Evolutionary conservation across 2,113 vertebrate genomes (phyloP).

Genomic region (Pleuronectes platessa): DNA sequence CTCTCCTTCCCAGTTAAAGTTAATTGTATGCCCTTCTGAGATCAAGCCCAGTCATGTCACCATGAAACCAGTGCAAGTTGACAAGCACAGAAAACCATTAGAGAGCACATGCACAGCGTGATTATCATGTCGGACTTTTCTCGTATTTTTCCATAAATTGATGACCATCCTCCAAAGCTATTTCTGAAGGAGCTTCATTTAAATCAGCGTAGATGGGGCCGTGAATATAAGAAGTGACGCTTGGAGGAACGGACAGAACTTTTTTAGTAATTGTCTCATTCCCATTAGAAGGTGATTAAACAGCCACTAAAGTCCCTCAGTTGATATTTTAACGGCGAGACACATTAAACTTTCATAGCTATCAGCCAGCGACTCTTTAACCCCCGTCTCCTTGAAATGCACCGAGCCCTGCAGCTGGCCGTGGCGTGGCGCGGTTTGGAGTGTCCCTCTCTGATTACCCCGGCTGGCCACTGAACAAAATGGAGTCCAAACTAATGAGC

Average conservation of each 20-base stretch:
- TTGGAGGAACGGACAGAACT: background rate
- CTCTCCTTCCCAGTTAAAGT: background rate
- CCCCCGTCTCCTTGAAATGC: conserved; percentile 44
- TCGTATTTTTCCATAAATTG: conserved; percentile 28
- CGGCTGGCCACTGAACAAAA: conserved; percentile 37
- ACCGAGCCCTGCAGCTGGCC: conserved; percentile 14
- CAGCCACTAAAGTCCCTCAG: conserved; percentile 24
- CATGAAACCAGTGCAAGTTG: conserved; percentile 1
- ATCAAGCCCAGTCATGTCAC: too few species aligned
- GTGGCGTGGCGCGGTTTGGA: conserved; percentile 19
- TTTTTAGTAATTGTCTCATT: conserved; percentile 28
- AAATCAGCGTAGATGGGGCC: conserved; percentile 41
- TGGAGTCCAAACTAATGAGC: conserved; percentile 58
- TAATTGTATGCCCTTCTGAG: too few species aligned
- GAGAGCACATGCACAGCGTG: conserved; percentile 1
- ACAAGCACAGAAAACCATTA: conserved; percentile 38
- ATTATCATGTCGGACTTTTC: conserved; percentile 22
- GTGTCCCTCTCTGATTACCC: conserved; percentile 48
- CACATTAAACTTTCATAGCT: conserved; percentile 63
- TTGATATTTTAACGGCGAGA: conserved; percentile 56
- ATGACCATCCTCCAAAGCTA: conserved; percentile 43
- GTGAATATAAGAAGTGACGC: conserved; percentile 20
- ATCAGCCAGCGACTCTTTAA: conserved; percentile 42
- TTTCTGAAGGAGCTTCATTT: conserved; percentile 58
- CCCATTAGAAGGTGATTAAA: conserved; percentile 74